These are phyloP conservation scores for Liparis tanakae DNA, from an alignment of 2,797 vertebrate genomes.

Conservation along the genomic window DNA sequence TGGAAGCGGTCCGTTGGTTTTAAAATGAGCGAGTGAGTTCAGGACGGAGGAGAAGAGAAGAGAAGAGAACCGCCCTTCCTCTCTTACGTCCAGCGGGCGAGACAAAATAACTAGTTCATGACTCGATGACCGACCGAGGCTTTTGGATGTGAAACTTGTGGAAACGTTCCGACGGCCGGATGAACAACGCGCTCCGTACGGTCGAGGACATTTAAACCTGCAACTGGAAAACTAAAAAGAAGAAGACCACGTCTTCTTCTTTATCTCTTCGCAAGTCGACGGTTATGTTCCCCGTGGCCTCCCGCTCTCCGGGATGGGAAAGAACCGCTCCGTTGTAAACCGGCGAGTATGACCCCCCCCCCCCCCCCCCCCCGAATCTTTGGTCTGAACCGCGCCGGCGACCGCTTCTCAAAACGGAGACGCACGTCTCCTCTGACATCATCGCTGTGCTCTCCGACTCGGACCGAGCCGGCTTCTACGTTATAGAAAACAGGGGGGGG, in stretches of 20 bases:
- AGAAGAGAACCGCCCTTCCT: neutral
- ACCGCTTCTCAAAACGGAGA: slow-evolving; percentile 7
- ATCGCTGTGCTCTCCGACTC: slow-evolving; percentile 45
- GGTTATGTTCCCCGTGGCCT: neutral
- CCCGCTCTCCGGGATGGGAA: neutral
- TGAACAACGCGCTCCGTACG: neutral
- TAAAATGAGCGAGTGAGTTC: neutral
- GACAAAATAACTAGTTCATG: neutral
- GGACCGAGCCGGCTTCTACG: slow-evolving; percentile 37
- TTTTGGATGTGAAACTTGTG: neutral
- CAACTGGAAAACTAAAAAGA: neutral
- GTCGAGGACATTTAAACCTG: neutral
- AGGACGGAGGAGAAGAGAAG: neutral
- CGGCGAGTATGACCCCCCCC: neutral
- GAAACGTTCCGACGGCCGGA: neutral
- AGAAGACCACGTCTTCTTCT: too few relatives aligned
- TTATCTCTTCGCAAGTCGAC: neutral
- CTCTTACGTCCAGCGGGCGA: neutral
- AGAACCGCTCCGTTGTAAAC: neutral
- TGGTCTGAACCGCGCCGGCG: neutral
- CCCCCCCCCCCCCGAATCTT: neutral
- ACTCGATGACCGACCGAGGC: neutral
- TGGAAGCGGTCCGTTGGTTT: neutral
- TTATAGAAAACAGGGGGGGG: slow-evolving; percentile 18
- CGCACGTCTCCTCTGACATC: slow-evolving; percentile 27